Base-by-base conservation (phyloP, 2,113 vertebrate species). In the Dunckerocampus dactyliophorus region DNA sequence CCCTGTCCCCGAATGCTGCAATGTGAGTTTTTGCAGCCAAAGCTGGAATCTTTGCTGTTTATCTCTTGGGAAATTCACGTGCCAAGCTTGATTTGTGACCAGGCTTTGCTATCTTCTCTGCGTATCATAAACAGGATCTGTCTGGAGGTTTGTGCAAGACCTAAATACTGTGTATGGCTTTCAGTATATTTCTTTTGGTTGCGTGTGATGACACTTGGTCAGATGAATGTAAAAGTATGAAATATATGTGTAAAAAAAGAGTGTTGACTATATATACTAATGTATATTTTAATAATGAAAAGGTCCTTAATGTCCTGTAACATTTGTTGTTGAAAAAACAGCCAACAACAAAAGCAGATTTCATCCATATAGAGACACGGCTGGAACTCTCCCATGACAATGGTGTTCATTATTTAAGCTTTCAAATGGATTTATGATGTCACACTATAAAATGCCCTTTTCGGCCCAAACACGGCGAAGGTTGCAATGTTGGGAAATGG, bases 341-440 rank as follows among this genome's bases (percentile, higher is more conserved):
- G 65, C 61, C 56, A 75, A 39, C 0, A 2, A 55, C 53, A 68
- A 39, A 58, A 66, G 15, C 8, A 3, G 0, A 37, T 17, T 37
- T 52, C 6, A 2, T 56, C 24, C 24, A 47, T 12, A 45, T 11
- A 74, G 54, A 67, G 57, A 49, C 47, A 57, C 39, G 24, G 10
- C 37, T 39, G 45, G 14, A 68, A 57, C 50, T 67, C 66, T 52
- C 42, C 15, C 50, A 47, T 59, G 61, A 56, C 24, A 59, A 65
- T 20, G 49, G 21, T 59, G 43, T 84, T 72, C 66, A 83, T 85
- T 85, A 81, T 83, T 83, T 69, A 82, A 67, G 15, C 67, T 61
- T 39, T 70, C 15, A 74, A 73, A 82, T 71, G 62, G 57, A 73
- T 67, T 70, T 77, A 65, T 74, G 82, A 52, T 65, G 61, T 68